Evolutionary conservation across 1,140 invertebrate genomes (phyloP), one percentile per base, ranked within the genome.

Genomic region (Cotesia typhae): DNA sequence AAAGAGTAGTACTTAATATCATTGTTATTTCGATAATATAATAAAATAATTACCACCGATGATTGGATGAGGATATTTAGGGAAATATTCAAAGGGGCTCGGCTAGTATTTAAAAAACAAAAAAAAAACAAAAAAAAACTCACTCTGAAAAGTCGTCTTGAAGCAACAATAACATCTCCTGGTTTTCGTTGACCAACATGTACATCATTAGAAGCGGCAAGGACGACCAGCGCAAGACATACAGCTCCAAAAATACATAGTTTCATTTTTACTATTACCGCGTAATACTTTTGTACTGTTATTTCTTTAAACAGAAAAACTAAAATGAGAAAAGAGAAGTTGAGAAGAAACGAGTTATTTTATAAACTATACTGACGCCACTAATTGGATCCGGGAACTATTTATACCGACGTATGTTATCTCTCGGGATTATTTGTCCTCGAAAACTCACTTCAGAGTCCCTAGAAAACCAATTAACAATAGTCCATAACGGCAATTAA

Each of bases 151-250:
- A 65, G 12, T 77, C 57, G 5, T 14, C 12, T 63, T 4, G 57
- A 37, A 0, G 60, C 12, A 1, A 75, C 28, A 0, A 80, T 4
- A 0, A 68, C 12, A 57, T 82, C 81, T 0, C 63, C 67, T 0
- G 59, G 28, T 6, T 67, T 0, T 4, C 72, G 77, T 60, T 51
- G 7, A 9, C 81, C 81, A 3, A 76, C 52, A 0, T 41, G 12
- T 1, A 80, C 37, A 12, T 78, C 69, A 9, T 77, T 70, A 10
- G 60, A 74, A 10, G 14, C 53, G 60, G 28, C 70, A 12, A 51
- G 68, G 10, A 55, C 47, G 4, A 74, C 17, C 55, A 79, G 12
- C 0, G 67, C 69, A 0, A 81, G 20, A 61, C 78, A 78, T 17
- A 75, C 17, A 35, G 75, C 2, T 14, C 73, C 51, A 10, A 76